Conservation (phyloP, 2,888 invertebrate genomes). For the Platycheirus rosarum region DNA sequence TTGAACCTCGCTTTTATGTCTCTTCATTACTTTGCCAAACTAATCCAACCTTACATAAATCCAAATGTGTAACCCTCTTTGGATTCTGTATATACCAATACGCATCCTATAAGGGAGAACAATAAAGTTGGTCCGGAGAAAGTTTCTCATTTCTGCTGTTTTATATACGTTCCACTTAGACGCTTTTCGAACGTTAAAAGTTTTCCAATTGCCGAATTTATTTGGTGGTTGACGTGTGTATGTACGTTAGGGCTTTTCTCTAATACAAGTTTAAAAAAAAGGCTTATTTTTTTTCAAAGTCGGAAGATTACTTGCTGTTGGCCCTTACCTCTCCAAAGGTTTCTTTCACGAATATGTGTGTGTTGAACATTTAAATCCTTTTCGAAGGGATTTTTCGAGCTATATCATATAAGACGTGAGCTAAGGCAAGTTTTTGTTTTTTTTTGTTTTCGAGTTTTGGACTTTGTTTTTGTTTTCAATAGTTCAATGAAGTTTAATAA, state of each 20-base stretch:
- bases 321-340: neutral
- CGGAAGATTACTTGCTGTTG: neutral
- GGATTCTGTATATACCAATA: slow-evolving; percentile 38
- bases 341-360: neutral
- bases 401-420: no score
- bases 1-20: slow-evolving; percentile 16
- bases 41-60: slow-evolving; percentile 58
- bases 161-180: slow-evolving; percentile 49
- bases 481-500: no score
- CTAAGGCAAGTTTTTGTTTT: no score
- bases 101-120: neutral
- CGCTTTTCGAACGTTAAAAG: slow-evolving; percentile 55
- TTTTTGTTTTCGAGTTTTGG: no score
- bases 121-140: slow-evolving; percentile 15
- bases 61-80: slow-evolving; percentile 44
- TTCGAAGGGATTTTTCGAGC: slow-evolving; percentile 1
- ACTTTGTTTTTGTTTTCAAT: no score
- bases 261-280: neutral
- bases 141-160: slow-evolving; percentile 38
- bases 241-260: neutral
- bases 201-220: slow-evolving; percentile 60
- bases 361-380: neutral
- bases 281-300: neutral
- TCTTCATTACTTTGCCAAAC: slow-evolving; percentile 42
- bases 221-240: slow-evolving; percentile 37